These are phyloP conservation scores for Holacanthus passer DNA, from an alignment of 2,113 vertebrate species.

Conservation along the genomic window DNA sequence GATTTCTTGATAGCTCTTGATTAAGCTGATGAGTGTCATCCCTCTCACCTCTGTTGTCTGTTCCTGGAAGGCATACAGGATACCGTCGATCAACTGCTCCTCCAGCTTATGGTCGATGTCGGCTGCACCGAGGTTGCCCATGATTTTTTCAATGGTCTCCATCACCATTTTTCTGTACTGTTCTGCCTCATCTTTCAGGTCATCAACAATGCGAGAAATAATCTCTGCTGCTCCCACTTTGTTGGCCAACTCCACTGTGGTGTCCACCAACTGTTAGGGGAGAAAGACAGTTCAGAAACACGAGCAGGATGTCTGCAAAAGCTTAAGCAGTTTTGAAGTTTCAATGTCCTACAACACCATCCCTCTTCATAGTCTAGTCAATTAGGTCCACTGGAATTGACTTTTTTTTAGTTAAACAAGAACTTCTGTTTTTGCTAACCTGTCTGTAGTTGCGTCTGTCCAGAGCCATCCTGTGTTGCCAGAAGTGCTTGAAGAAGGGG, in stretches of 20 bases:
- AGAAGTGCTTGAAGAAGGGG: slow-evolving; percentile 99
- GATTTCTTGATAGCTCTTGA: not conserved
- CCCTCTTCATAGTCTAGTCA: too few relatives aligned
- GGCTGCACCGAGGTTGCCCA: slow-evolving; percentile 97
- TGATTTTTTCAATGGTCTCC: slow-evolving; percentile 99
- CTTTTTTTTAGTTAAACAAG: not conserved
- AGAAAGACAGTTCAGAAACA: not conserved
- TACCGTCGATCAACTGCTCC: slow-evolving; percentile 98
- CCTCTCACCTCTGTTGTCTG: slow-evolving; percentile 95
- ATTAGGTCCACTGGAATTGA: not conserved
- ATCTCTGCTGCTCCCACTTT: slow-evolving; percentile 99
- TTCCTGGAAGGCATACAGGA: slow-evolving; percentile 98
- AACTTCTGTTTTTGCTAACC: slow-evolving; percentile 77
- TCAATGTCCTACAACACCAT: too few relatives aligned
- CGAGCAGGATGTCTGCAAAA: not conserved
- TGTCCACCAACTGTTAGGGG: slow-evolving; percentile 92
- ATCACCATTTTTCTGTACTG: slow-evolving; percentile 99
- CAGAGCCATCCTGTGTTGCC: slow-evolving; percentile 99
- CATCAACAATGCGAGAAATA: slow-evolving; percentile 97
- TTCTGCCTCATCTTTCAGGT: slow-evolving; percentile 98
- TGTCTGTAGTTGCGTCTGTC: slow-evolving; percentile 99
- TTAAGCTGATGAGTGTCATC: accelerated
- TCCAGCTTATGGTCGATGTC: slow-evolving; percentile 99
- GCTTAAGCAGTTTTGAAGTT: not conserved
- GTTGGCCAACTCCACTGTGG: slow-evolving; percentile 98